Evolutionary conservation across 2,888 invertebrate genomes (phyloP).

Genomic region (Dromius quadrimaculatus): DNA sequence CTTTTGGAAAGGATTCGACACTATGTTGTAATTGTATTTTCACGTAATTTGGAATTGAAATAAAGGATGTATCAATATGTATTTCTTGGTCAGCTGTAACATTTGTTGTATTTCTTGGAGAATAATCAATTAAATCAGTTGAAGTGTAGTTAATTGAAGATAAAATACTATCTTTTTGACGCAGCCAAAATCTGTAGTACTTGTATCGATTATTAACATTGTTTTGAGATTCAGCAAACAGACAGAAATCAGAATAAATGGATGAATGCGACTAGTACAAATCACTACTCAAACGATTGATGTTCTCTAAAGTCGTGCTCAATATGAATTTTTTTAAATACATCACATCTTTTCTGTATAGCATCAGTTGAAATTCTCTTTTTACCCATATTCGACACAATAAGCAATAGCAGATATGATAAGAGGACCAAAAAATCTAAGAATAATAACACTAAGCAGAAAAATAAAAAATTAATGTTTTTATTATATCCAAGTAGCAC

Average conservation of each 20-base stretch:
- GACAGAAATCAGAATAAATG: background rate
- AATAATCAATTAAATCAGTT: background rate
- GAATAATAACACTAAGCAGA: too few species aligned
- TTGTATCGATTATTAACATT: background rate
- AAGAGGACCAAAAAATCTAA: too few species aligned
- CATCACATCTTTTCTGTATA: background rate
- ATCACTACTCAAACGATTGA: background rate
- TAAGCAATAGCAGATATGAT: too few species aligned
- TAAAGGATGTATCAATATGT: background rate
- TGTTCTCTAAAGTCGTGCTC: background rate
- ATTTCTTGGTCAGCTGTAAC: background rate
- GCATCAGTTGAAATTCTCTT: background rate
- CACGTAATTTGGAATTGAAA: background rate
- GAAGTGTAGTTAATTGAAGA: background rate
- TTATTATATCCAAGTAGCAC: too few species aligned
- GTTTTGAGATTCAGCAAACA: background rate
- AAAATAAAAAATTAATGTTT: too few species aligned
- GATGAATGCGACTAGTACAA: background rate
- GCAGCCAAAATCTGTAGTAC: background rate
- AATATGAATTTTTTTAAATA: background rate
- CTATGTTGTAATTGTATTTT: background rate
- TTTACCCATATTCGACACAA: background rate
- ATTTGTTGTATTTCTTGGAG: too few species aligned
- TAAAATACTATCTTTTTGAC: background rate
- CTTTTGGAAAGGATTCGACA: background rate